These are phyloP conservation scores for Peromyscus maniculatus DNA, from an alignment of 2,113 vertebrate species.

Conservation along the genomic window DNA sequence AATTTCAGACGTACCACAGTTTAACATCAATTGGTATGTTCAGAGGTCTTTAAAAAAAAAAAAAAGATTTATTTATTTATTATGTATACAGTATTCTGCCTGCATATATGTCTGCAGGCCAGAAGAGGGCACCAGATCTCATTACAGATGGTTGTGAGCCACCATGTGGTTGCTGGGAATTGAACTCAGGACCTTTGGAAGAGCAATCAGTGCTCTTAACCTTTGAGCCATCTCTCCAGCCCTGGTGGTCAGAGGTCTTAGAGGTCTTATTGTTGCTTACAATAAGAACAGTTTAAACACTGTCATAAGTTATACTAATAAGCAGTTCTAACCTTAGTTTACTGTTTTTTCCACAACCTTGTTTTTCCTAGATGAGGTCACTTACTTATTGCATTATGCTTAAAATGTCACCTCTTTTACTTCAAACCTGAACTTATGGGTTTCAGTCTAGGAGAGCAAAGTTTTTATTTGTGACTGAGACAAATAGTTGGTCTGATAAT, in stretches of 20 bases:
- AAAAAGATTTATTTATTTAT: too few species aligned
- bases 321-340: neutral
- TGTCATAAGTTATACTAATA: neutral
- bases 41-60: neutral
- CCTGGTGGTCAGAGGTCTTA: too few species aligned
- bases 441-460: neutral
- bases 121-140: too few species aligned
- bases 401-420: neutral
- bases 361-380: neutral
- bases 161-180: too few species aligned
- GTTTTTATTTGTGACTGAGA: neutral
- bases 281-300: neutral
- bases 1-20: neutral
- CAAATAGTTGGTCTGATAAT: conserved; percentile 21
- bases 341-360: neutral
- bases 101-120: too few species aligned
- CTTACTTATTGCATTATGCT: neutral
- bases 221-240: too few species aligned
- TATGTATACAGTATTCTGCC: too few species aligned
- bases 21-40: neutral
- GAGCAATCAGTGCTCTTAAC: too few species aligned
- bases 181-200: too few species aligned
- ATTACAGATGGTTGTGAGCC: too few species aligned
- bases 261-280: conserved; percentile 11
- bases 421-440: conserved; percentile 6